Evolutionary conservation across 2,113 vertebrate species (phyloP).

Genomic region (Ploceus nigricollis): DNA sequence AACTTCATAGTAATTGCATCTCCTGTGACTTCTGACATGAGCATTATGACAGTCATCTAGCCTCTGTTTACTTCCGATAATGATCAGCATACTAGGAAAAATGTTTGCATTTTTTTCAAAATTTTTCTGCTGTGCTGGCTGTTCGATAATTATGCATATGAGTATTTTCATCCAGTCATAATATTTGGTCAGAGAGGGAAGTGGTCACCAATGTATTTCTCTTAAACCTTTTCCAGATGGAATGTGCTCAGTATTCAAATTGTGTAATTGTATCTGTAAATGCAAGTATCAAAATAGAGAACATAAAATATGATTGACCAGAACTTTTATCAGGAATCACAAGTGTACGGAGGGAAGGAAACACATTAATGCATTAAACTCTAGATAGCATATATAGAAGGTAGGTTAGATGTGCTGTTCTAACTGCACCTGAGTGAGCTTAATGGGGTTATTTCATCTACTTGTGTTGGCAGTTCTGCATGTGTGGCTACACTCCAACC

Average conservation of each 20-base stretch:
- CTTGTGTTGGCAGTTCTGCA: not conserved
- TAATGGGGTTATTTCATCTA: not conserved
- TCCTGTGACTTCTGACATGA: not conserved
- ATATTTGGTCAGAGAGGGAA: not conserved
- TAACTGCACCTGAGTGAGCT: not conserved
- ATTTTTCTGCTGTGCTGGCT: not conserved
- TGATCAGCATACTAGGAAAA: not conserved
- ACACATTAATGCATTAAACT: not conserved
- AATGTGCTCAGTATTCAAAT: not conserved
- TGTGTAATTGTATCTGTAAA: not conserved
- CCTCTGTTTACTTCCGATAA: not conserved
- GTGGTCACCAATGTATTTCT: not conserved
- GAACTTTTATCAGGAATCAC: not conserved
- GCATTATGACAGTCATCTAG: not conserved
- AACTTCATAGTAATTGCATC: not conserved
- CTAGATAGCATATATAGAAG: not conserved
- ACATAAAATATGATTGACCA: not conserved
- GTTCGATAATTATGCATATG: not conserved
- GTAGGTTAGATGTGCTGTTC: not conserved
- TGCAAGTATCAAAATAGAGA: not conserved
- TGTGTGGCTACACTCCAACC: not conserved
- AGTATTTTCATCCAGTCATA: not conserved
- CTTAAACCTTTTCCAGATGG: not conserved
- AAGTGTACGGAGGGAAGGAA: not conserved
- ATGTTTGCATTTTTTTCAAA: not conserved